A percentile compares a stretch with the other conserved stretches of the same genome.
phyloP scores from a whole-genome alignment of 2,113 vertebrate species.

The Gallinago paraguaiae region DNA sequence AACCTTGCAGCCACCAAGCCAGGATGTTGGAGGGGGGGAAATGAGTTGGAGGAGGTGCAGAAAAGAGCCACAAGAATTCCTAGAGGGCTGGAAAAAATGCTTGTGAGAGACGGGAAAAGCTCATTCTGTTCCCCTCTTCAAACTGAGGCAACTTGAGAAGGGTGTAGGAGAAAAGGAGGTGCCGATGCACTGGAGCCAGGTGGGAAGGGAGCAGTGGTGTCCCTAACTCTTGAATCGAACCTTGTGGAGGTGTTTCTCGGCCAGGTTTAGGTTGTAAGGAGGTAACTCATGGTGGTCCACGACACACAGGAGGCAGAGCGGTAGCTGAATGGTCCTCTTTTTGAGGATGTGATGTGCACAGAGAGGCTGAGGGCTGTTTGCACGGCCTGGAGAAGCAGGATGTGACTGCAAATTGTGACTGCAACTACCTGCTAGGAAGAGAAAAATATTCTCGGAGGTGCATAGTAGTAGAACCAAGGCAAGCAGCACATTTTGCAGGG shows the following conservation, averaged over 20 bases:
- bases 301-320: neutral
- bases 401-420: neutral
- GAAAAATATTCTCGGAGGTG: neutral
- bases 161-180: neutral
- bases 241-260: neutral
- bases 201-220: neutral
- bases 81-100: conserved; percentile 16
- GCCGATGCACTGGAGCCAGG: fast-evolving
- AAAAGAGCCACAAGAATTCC: neutral
- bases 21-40: neutral
- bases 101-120: neutral
- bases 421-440: neutral
- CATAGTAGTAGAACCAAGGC: neutral
- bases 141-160: neutral
- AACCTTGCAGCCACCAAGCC: neutral
- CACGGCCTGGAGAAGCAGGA: neutral
- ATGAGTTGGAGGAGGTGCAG: neutral
- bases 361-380: neutral
- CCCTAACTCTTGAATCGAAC: neutral
- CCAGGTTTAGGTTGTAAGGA: neutral
- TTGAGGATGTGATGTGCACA: neutral
- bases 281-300: neutral
- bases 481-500: neutral
- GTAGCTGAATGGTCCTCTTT: neutral
- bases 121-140: neutral